Evolutionary conservation across 2,888 invertebrate species (phyloP).

Genomic region (Perizoma flavofasciatum): DNA sequence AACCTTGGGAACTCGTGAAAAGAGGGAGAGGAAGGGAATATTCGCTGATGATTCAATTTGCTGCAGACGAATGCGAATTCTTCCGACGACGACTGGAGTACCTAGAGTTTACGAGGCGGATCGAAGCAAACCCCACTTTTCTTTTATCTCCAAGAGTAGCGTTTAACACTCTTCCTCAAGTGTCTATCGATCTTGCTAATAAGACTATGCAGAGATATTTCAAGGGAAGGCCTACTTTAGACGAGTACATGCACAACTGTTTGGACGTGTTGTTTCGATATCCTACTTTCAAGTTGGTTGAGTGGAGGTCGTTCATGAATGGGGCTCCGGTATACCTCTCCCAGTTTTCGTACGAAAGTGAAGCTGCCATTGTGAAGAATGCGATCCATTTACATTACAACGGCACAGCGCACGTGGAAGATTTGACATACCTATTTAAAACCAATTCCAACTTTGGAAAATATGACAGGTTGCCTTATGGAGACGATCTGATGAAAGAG

Average conservation of each 20-base stretch:
- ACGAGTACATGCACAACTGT: constrained; percentile 25
- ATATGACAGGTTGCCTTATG: constrained; percentile 16
- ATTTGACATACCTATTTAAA: constrained; percentile 68
- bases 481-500: constrained; percentile 37
- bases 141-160: constrained; percentile 25
- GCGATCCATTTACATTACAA: constrained; percentile 42
- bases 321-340: constrained; percentile 66
- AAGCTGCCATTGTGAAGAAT: constrained; percentile 61
- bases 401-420: constrained; percentile 67
- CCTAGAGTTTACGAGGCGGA: constrained; percentile 22
- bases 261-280: constrained; percentile 38
- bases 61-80: constrained; percentile 36
- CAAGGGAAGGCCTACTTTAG: constrained; percentile 26
- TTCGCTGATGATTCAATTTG: constrained; percentile 43
- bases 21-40: constrained; percentile 40
- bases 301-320: constrained; percentile 23
- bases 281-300: constrained; percentile 36
- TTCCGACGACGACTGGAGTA: constrained; percentile 25
- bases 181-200: constrained; percentile 21
- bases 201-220: constrained; percentile 30
- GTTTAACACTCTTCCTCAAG: constrained; percentile 20
- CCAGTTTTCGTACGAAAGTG: constrained; percentile 70
- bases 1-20: constrained; percentile 41
- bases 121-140: constrained; percentile 25
- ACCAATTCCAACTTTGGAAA: constrained; percentile 29